Evolutionary conservation across 37 sponge, comb jelly and placozoan genomes (phyloP).

Genomic region (Ianthella basta): DNA sequence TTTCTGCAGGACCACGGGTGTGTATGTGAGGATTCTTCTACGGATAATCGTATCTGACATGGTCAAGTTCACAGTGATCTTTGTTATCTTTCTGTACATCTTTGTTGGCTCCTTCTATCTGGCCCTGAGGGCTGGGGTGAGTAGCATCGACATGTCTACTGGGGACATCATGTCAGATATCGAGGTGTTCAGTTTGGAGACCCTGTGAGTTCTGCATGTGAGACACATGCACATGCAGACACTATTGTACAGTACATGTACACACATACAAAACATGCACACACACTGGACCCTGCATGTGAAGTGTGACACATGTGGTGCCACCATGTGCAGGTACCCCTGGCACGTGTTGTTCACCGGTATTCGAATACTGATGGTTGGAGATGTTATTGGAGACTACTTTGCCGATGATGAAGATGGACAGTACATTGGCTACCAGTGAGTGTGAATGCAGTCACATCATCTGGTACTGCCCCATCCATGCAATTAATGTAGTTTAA

Average conservation of each 20-base stretch:
- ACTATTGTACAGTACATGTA: too few relatives aligned
- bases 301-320: too few relatives aligned
- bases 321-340: slow-evolving; percentile 5
- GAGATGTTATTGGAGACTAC: neutral
- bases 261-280: too few relatives aligned
- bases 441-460: neutral
- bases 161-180: neutral
- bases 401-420: slow-evolving; percentile 11
- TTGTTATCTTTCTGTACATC: neutral
- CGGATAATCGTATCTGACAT: slow-evolving; percentile 23
- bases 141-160: neutral
- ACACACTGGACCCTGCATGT: too few relatives aligned
- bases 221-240: too few relatives aligned
- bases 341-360: slow-evolving; percentile 29
- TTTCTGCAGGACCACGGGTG: neutral
- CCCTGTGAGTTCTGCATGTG: neutral
- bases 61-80: slow-evolving; percentile 13
- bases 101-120: slow-evolving; percentile 28
- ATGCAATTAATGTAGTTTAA: too few relatives aligned
- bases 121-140: slow-evolving; percentile 31
- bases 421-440: slow-evolving; percentile 18
- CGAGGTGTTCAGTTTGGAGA: neutral
- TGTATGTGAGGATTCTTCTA: slow-evolving; percentile 24
- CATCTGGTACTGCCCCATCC: too few relatives aligned
- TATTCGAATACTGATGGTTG: slow-evolving; percentile 2